These are phyloP conservation scores for Dichetophora obliterata DNA, from an alignment of 2,888 invertebrate genomes.

Conservation along the genomic window DNA sequence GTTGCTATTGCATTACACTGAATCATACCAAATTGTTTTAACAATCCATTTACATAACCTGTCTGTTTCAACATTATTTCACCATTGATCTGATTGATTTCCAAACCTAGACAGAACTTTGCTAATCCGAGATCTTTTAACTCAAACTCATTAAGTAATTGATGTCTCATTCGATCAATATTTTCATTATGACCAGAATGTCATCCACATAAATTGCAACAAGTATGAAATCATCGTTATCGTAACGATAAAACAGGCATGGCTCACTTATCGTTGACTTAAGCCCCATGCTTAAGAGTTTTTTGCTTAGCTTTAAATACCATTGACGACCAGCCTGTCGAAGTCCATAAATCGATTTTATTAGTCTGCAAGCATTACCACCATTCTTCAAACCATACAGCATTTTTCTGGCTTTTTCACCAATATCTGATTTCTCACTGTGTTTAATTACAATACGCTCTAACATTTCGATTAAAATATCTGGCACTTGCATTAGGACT, in stretches of 20 bases:
- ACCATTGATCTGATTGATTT: too few species aligned
- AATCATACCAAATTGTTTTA: too few species aligned
- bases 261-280: constrained; percentile 37
- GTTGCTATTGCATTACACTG: too few species aligned
- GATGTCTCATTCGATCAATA: too few species aligned
- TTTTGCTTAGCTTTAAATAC: neutral
- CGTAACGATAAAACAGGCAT: constrained; percentile 41
- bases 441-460: constrained; percentile 34
- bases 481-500: constrained; percentile 40
- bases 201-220: constrained; percentile 41
- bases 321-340: constrained; percentile 29
- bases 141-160: too few species aligned
- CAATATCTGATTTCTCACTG: constrained; percentile 1
- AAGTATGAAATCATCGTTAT: constrained; percentile 15
- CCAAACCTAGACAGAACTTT: too few species aligned
- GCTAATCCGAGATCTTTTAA: too few species aligned
- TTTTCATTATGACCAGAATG: too few species aligned
- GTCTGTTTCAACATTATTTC: too few species aligned
- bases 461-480: constrained; percentile 37
- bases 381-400: constrained; percentile 10
- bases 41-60: too few species aligned
- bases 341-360: constrained; percentile 41
- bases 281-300: constrained; percentile 37
- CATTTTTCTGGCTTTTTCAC: constrained; percentile 31
- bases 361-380: constrained; percentile 40